These are phyloP conservation scores for Steinernema khuongi DNA, from an alignment of 1,140 invertebrate genomes.

Conservation along the genomic window DNA sequence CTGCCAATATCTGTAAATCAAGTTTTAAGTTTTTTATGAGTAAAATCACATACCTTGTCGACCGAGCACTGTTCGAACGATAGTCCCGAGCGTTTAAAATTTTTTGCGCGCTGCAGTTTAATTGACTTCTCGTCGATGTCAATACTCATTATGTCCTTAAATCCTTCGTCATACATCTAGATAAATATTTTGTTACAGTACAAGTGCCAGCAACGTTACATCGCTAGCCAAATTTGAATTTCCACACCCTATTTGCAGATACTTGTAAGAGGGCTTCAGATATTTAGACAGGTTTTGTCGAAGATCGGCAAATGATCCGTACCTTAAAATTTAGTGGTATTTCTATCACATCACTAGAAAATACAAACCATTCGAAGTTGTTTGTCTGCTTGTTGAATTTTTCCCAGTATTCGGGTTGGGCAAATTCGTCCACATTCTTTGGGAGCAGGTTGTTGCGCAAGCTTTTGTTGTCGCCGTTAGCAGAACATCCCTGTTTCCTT, in stretches of 20 bases:
- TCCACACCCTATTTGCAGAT: conserved; percentile 6
- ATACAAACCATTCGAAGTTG: neutral
- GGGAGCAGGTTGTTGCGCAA: neutral
- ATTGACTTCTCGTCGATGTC: conserved; percentile 4
- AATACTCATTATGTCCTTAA: neutral
- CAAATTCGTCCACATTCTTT: neutral
- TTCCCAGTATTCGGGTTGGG: neutral
- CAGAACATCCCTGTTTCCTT: too few relatives aligned
- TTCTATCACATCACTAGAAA: neutral
- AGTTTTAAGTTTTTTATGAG: neutral
- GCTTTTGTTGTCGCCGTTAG: neutral
- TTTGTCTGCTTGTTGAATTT: neutral
- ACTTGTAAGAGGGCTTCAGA: neutral
- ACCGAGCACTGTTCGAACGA: neutral
- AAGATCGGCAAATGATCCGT: neutral
- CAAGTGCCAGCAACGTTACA: neutral
- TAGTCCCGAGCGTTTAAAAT: neutral
- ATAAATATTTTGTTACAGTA: neutral
- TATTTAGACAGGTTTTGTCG: neutral
- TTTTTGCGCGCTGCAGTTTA: neutral
- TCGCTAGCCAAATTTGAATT: neutral
- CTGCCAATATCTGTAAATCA: neutral
- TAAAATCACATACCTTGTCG: neutral
- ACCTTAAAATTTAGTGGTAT: neutral
- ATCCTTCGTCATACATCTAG: neutral